Evolutionary conservation across 2,888 invertebrate species (phyloP).

Genomic region (Megamerina dolium): DNA sequence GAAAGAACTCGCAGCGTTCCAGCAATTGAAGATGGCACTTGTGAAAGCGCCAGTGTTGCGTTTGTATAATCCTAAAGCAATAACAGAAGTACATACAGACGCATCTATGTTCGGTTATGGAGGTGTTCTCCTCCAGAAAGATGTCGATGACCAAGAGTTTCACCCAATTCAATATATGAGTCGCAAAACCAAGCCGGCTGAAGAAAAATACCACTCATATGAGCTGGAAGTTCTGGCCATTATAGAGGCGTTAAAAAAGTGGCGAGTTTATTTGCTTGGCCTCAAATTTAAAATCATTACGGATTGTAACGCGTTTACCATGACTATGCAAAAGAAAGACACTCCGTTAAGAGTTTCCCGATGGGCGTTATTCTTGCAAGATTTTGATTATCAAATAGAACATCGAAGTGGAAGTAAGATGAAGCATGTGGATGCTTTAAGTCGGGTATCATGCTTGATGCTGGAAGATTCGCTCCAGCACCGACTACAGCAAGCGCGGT

Average conservation of each 20-base stretch:
- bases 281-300: no score
- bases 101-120: slow-evolving; percentile 20
- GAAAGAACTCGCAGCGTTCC: slow-evolving; percentile 9
- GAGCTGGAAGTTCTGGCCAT: no score
- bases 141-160: slow-evolving; percentile 16
- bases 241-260: slow-evolving; percentile 19
- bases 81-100: no score
- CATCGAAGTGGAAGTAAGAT: no score
- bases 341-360: no score
- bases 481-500: background rate
- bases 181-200: slow-evolving; percentile 13
- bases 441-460: no score
- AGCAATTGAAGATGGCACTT: slow-evolving; percentile 12
- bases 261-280: no score
- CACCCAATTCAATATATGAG: slow-evolving; percentile 19
- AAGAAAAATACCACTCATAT: slow-evolving; percentile 20
- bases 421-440: no score
- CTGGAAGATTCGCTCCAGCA: background rate
- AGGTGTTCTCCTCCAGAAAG: slow-evolving; percentile 28
- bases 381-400: slow-evolving; percentile 19
- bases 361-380: no score
- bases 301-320: no score
- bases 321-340: no score
- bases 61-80: slow-evolving; percentile 9
- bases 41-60: slow-evolving; percentile 13